phyloP scores from a whole-genome alignment of 1,140 invertebrate species.

The Bombus waltoni region DNA sequence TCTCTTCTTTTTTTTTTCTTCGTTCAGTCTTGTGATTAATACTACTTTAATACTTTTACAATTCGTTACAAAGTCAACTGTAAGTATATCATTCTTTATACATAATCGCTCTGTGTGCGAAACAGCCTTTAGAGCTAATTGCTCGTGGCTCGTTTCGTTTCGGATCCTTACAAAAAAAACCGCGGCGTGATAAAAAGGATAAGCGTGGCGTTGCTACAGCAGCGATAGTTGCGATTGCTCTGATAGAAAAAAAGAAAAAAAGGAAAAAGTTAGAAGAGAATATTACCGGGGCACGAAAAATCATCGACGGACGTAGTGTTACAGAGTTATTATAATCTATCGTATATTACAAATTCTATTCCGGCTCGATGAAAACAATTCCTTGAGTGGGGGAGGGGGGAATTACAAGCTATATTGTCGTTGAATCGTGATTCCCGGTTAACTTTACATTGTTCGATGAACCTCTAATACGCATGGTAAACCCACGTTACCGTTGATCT shows the following conservation, averaged over 20 bases:
- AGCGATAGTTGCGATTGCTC: slow-evolving; percentile 22
- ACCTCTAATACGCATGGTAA: slow-evolving; percentile 10
- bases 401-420: slow-evolving; percentile 23
- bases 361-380: slow-evolving; percentile 40
- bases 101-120: neutral
- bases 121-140: neutral
- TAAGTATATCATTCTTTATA: slow-evolving; percentile 39
- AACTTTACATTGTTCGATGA: slow-evolving; percentile 50
- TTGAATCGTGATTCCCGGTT: slow-evolving; percentile 20
- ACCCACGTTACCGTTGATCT: slow-evolving; percentile 47
- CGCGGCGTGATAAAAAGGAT: neutral
- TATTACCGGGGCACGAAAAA: neutral
- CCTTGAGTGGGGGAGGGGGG: slow-evolving; percentile 9
- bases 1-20: neutral
- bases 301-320: neutral
- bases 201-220: slow-evolving; percentile 29
- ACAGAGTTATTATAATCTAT: neutral
- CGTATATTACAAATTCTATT: slow-evolving; percentile 21
- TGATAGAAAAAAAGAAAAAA: too few relatives aligned
- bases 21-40: slow-evolving; percentile 78
- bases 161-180: neutral
- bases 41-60: slow-evolving; percentile 77
- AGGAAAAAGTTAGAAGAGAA: neutral
- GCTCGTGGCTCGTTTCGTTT: neutral
- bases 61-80: slow-evolving; percentile 56